Evolutionary conservation across 2,888 invertebrate genomes (phyloP).

Genomic region (Phyto melanocephala): DNA sequence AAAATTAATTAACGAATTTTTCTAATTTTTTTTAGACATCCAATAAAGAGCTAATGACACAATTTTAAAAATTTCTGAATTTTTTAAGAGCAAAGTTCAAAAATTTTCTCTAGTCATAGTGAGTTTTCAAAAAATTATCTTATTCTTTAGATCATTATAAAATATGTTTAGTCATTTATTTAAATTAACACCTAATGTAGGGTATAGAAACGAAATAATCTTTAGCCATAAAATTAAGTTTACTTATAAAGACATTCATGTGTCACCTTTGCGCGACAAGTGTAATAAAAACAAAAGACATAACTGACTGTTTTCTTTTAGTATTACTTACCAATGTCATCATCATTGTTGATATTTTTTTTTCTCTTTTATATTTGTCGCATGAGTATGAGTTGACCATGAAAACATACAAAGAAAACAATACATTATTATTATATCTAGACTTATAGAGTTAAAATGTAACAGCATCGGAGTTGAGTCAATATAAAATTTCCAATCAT

Average conservation of each 20-base stretch:
- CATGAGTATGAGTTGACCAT: conserved; percentile 49
- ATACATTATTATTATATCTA: background rate
- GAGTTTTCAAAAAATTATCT: too few species aligned
- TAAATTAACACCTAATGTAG: too few species aligned
- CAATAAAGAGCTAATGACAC: too few species aligned
- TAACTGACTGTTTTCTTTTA: conserved; percentile 47
- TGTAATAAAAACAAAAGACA: conserved; percentile 64
- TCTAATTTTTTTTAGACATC: too few species aligned
- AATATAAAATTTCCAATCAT: conserved; percentile 38
- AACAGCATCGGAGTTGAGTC: background rate
- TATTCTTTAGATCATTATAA: too few species aligned
- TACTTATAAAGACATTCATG: conserved; percentile 65
- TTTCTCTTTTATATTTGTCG: too few species aligned
- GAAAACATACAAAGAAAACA: conserved; percentile 37
- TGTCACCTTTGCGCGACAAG: conserved; percentile 61
- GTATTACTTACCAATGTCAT: background rate
- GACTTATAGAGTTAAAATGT: background rate
- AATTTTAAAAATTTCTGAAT: too few species aligned
- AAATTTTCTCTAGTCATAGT: too few species aligned
- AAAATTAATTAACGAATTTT: too few species aligned
- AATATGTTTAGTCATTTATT: too few species aligned
- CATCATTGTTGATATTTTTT: background rate
- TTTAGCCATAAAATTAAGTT: conserved; percentile 57
- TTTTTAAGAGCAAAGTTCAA: too few species aligned
- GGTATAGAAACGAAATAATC: background rate